Evolutionary conservation across 2,888 invertebrate genomes (phyloP), one percentile per base, ranked within the genome.

Genomic region (Ennomos erosarius): DNA sequence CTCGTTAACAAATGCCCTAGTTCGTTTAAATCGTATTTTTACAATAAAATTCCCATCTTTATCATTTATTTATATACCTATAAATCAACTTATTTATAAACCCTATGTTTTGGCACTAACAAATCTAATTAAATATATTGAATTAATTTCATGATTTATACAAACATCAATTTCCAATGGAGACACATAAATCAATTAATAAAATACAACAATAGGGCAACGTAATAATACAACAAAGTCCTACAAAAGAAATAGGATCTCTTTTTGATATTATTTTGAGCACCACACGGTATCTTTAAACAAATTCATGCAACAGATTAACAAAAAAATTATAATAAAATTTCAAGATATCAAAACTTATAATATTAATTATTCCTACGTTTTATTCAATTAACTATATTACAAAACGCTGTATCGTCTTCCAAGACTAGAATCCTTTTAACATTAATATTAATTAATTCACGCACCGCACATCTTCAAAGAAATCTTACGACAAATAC

Each of bases 21-120:
- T 90, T 91, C 90, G 90, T 90, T 90, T 87, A 77, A 72, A 75
- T 78, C 77, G 67, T 77, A 77, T 73, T 87, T n/a, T 87, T 89
- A 91, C 88, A 89, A 85, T 88, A 87, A 84, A 68, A 67, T 68
- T 76, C 71, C 75, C 78, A 69, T 73, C 65, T 71, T 77, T 82
- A 84, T 82, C 74, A 67, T 79, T 84, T 82, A 85, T 84, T 86
- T 82, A 84, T 82, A 85, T 84, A 84, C 71, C 74, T 82, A 89
- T 84, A 82, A 88, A 76, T 79, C 80, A 90, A 89, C 89, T 88
- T 89, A 84, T 85, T 87, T 84, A 88, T 88, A 88, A 87, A 85
- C 80, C 81, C 85, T 88, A 88, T 81, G 65, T 83, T 88, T 91
- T 92, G 91, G 92, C 92, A 92, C 91, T 89, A 91, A 90, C 78